These are phyloP conservation scores for Sigmodon hispidus DNA, from an alignment of 2,113 vertebrate genomes.

Conservation along the genomic window DNA sequence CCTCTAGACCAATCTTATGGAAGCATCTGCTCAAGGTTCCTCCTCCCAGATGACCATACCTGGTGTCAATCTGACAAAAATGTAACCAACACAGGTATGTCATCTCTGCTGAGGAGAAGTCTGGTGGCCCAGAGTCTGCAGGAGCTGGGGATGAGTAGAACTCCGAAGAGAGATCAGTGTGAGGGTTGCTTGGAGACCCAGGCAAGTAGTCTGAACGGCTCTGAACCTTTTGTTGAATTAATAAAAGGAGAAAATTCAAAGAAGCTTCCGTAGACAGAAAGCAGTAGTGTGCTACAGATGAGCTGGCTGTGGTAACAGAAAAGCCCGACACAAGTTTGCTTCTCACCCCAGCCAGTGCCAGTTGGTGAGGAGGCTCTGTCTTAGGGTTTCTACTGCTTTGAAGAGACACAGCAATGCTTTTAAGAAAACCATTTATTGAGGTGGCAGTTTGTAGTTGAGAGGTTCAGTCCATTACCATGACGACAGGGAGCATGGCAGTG, in stretches of 20 bases:
- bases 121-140: background rate
- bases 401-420: too few species aligned
- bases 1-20: background rate
- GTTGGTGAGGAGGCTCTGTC: background rate
- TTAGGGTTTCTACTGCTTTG: too few species aligned
- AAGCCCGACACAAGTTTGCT: background rate
- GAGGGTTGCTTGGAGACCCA: background rate
- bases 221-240: background rate
- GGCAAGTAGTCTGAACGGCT: background rate
- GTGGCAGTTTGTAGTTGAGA: too few species aligned
- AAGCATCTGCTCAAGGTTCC: too few species aligned
- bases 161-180: background rate
- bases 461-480: too few species aligned
- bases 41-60: background rate
- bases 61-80: background rate
- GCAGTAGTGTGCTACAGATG: background rate
- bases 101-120: background rate
- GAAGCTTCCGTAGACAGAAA: background rate
- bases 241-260: background rate
- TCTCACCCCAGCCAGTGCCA: background rate
- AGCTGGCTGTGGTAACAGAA: background rate
- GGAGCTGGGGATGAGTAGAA: background rate
- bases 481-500: accelerated
- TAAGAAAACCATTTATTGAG: too few species aligned
- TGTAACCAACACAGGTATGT: background rate